These are phyloP conservation scores for Aphelocoma californica DNA, from an alignment of 2,797 vertebrate species.

Conservation along the genomic window DNA sequence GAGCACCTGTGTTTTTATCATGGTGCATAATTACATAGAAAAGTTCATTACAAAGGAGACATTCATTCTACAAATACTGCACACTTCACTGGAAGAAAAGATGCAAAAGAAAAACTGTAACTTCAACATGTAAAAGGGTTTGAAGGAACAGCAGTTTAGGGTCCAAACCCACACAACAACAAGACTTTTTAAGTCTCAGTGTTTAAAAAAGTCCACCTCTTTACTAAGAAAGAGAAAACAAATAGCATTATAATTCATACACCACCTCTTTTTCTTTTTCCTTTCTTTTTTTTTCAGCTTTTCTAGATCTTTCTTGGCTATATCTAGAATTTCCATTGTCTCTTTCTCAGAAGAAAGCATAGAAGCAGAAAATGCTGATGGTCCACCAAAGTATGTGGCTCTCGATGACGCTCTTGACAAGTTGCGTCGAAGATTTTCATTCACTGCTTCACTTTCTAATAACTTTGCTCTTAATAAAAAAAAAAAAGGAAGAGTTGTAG, in stretches of 20 bases:
- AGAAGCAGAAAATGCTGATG: constrained; percentile 78
- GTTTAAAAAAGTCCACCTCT: neutral
- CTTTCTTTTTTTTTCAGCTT: constrained; percentile 94
- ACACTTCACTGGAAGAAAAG: neutral
- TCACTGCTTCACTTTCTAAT: constrained; percentile 93
- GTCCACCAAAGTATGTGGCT: constrained; percentile 81
- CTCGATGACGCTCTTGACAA: constrained; percentile 87
- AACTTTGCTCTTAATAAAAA: constrained; percentile 86
- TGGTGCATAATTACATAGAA: neutral
- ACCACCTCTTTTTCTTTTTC: constrained; percentile 95
- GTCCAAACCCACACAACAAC: neutral
- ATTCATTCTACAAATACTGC: neutral
- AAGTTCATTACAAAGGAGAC: neutral
- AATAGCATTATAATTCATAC: constrained; percentile 9
- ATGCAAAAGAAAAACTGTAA: neutral
- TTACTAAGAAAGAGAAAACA: neutral
- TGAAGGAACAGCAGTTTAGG: neutral
- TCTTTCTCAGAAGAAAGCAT: constrained; percentile 87
- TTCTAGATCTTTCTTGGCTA: constrained; percentile 95
- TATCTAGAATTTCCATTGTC: constrained; percentile 89
- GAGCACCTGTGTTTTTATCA: neutral
- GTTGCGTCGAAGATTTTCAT: constrained; percentile 90
- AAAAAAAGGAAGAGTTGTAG: neutral
- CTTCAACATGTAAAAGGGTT: neutral
- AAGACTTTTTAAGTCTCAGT: neutral